Base-by-base conservation (phyloP, 2,113 vertebrate species). In the Actenoides lindsayi region DNA sequence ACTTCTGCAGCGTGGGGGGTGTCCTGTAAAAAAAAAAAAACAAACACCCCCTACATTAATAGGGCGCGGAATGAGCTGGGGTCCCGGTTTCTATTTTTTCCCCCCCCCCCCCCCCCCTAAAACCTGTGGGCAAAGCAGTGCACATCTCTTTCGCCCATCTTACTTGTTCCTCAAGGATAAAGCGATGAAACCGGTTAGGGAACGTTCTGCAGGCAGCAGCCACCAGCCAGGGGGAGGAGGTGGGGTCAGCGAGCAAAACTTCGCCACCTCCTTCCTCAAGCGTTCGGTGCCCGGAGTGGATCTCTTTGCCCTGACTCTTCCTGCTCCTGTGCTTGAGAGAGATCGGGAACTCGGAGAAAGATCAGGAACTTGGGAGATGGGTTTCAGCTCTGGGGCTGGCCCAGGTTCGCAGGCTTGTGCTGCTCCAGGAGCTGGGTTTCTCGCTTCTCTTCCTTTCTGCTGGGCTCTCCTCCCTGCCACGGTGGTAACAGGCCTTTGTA, bases 371-470 rank as follows among this genome's bases (percentile, higher is more conserved):
- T 65, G 27, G 27, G 11, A 46, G 79, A 18, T 20, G 23, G 48
- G 17, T 48, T 48, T 5, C 11, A 39, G 44, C n/a, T 67, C 68
- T 17, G 60, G 60, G n/a, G 16, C 37, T 37, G 79, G 39, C 30
- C 75, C n/a, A 0, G 14, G 25, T 42, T 37, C 54, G 39, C 8
- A 0, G 39, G 15, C 25, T 31, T 4, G 14, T 14, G 1, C 41
- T 35, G 50, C 56, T 81, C 60, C 3, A 2, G 27, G 62, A 71
- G 35, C 33, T 63, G 7, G 6, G 75, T 63, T 67, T 68, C 11
- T 57, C 54, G 16, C 35, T 64, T 53, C 54, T 60, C 15, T 6
- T 73, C 31, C 13, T 62, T 41, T 65, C 39, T 83, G 37, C 64
- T 33, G 6, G 14, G 37, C 28, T 70, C 25, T 74, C 48, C 5